Percentiles rank a stretch among this genome's conserved stretches.
Conservation (phyloP, 1,140 invertebrate species). For the Goniozus legneri region DNA sequence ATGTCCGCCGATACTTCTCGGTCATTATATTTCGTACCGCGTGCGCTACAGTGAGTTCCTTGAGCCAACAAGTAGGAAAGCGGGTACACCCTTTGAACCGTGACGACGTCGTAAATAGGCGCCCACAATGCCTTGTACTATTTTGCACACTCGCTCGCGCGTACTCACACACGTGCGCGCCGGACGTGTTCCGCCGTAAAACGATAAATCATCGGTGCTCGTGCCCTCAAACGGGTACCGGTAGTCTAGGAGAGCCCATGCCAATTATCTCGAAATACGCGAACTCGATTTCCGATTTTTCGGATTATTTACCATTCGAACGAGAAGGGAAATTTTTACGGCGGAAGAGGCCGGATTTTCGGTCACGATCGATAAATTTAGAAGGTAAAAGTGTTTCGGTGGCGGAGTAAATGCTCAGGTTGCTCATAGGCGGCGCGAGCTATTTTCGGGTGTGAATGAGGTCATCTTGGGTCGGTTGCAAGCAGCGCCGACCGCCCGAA, state of each 20-base stretch:
- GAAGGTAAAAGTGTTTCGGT: background rate
- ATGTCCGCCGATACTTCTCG: no score
- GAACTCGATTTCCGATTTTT: no score
- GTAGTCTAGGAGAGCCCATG: no score
- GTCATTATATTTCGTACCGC: no score
- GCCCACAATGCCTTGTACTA: background rate
- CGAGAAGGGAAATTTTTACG: no score
- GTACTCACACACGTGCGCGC: no score
- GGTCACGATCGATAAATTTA: background rate
- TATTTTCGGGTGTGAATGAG: conserved; percentile 32
- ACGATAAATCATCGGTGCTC: background rate
- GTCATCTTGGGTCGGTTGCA: conserved; percentile 26
- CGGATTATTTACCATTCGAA: no score
- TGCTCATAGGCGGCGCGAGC: conserved; percentile 28
- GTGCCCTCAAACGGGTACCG: no score
- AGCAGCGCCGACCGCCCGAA: conserved; percentile 13
- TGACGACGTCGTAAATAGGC: background rate
- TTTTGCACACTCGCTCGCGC: background rate
- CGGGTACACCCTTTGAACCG: background rate
- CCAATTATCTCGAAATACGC: no score
- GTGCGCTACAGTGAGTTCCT: no score
- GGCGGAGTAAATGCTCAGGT: conserved; percentile 22
- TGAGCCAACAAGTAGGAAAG: no score
- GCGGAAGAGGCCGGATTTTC: background rate
- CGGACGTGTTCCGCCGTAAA: background rate